phyloP scores from a whole-genome alignment of 2,797 vertebrate species.

The Lepilemur ruficaudatus region DNA sequence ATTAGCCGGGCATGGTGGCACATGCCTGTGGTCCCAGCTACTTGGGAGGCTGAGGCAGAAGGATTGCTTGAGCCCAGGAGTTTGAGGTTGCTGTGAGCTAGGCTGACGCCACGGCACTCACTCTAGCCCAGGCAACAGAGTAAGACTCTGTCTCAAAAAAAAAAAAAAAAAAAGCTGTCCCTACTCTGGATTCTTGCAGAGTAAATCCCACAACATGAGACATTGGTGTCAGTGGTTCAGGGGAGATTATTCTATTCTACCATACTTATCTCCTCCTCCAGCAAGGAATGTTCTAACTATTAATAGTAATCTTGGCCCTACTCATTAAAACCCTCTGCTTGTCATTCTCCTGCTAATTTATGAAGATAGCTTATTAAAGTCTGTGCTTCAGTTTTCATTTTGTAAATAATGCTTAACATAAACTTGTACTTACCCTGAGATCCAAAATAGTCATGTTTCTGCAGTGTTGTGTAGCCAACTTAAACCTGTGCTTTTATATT shows the following conservation, averaged over 20 bases:
- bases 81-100: too few relatives aligned
- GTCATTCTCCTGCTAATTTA: slow-evolving; percentile 70
- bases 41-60: too few relatives aligned
- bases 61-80: too few relatives aligned
- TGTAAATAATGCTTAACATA: slow-evolving; percentile 79
- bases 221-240: slow-evolving; percentile 59
- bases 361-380: slow-evolving; percentile 69
- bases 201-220: slow-evolving; percentile 59
- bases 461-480: slow-evolving; percentile 56
- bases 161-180: slow-evolving; percentile 48
- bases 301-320: neutral
- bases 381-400: slow-evolving; percentile 62
- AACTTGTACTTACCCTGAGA: slow-evolving; percentile 60
- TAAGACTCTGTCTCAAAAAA: too few relatives aligned
- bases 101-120: too few relatives aligned
- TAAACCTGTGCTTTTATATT: slow-evolving; percentile 74
- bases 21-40: too few relatives aligned
- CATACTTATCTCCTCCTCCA: slow-evolving; percentile 48
- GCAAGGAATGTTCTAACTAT: slow-evolving; percentile 17
- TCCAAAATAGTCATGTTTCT: slow-evolving; percentile 62
- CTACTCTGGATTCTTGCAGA: slow-evolving; percentile 53
- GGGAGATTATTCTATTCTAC: slow-evolving; percentile 50
- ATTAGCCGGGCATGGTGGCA: too few relatives aligned
- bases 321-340: slow-evolving; percentile 25
- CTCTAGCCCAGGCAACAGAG: too few relatives aligned